phyloP scores from a whole-genome alignment of 1,140 invertebrate species.

The Drosophila setifemur region DNA sequence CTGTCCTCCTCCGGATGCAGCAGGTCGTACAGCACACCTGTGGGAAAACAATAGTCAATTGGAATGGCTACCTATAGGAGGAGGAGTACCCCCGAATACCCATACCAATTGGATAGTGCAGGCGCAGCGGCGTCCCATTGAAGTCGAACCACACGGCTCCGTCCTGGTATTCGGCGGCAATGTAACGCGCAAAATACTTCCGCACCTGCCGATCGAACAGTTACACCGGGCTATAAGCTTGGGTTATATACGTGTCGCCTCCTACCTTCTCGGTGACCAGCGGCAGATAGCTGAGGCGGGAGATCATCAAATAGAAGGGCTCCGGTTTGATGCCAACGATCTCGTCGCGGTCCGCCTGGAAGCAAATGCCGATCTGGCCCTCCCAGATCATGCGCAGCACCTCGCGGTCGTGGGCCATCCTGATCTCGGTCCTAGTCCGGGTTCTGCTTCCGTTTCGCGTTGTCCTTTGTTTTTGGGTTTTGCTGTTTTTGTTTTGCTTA shows the following conservation, averaged over 20 bases:
- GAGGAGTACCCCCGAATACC: not conserved
- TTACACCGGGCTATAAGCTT: too few species aligned
- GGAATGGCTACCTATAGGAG: too few species aligned
- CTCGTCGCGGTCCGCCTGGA: slow-evolving; percentile 94
- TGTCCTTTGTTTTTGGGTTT: not conserved
- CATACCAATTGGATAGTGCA: slow-evolving; percentile 98
- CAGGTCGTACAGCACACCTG: slow-evolving; percentile 92
- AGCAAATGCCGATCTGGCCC: slow-evolving; percentile 95
- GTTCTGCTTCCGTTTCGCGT: not conserved
- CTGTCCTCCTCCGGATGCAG: slow-evolving; percentile 86
- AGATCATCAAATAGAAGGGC: slow-evolving; percentile 97
- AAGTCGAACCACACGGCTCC: slow-evolving; percentile 98
- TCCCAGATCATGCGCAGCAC: slow-evolving; percentile 97
- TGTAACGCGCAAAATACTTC: slow-evolving; percentile 93
- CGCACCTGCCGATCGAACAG: slow-evolving; percentile 86
- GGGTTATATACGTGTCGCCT: not conserved
- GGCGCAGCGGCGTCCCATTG: slow-evolving; percentile 95
- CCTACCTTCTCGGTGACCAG: slow-evolving; percentile 97
- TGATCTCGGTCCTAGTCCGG: not conserved
- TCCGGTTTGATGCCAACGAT: slow-evolving; percentile 94
- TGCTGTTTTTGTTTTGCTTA: slow-evolving; percentile 9
- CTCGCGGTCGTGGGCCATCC: slow-evolving; percentile 96
- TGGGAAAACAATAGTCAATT: not conserved
- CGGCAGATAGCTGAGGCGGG: slow-evolving; percentile 97
- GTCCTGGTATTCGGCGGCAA: slow-evolving; percentile 91